phyloP scores from a whole-genome alignment of 2,113 vertebrate species.

The Dasyprocta punctata region DNA sequence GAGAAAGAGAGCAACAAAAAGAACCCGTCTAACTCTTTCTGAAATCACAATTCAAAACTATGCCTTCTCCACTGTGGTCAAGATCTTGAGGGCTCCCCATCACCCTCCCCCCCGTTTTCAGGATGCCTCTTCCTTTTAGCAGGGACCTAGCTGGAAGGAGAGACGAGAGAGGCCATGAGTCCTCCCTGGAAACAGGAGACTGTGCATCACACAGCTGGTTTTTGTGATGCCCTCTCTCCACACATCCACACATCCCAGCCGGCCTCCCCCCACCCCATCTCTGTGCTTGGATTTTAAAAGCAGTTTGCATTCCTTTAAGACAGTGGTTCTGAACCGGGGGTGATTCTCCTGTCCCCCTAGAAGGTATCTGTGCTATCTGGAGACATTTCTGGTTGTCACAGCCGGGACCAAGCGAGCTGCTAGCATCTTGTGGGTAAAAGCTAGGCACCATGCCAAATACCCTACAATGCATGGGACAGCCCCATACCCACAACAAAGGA shows the following conservation, averaged over 20 bases:
- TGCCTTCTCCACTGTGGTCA: too few species aligned
- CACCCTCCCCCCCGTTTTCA: not conserved
- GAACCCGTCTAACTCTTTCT: not conserved
- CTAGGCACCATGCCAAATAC: not conserved
- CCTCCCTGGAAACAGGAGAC: not conserved
- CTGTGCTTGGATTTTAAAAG: not conserved
- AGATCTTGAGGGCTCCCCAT: not conserved
- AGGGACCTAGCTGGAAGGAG: not conserved
- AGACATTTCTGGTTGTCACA: not conserved
- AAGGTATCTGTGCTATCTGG: not conserved
- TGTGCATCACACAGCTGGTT: not conserved
- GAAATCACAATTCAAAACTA: not conserved
- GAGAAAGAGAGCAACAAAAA: not conserved
- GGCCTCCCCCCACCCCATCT: not conserved
- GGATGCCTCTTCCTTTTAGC: not conserved
- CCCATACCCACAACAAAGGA: not conserved
- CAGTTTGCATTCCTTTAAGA: not conserved
- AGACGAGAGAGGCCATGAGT: not conserved
- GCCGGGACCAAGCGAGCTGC: not conserved
- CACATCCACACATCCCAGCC: rapidly evolving
- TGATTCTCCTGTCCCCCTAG: not conserved
- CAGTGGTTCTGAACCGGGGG: not conserved
- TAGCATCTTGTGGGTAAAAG: not conserved
- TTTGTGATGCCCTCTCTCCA: rapidly evolving
- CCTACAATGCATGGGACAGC: not conserved